Evolutionary conservation across 2,888 invertebrate genomes (phyloP).

Genomic region (Cryptus armator): DNA sequence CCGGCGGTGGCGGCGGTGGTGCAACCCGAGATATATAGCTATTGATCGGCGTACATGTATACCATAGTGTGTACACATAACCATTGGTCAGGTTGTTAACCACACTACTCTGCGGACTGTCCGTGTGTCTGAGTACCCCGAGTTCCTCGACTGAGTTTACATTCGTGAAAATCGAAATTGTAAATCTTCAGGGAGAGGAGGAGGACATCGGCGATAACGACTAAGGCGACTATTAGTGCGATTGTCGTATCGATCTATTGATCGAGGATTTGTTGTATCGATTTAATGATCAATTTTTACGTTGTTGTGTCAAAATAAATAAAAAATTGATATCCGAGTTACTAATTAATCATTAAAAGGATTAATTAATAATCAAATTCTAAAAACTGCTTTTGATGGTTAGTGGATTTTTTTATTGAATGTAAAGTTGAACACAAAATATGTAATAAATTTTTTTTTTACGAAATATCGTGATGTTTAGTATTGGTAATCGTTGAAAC

Average conservation of each 20-base stretch:
- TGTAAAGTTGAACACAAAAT: no score
- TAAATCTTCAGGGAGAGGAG: slow-evolving; percentile 68
- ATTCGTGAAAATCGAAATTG: slow-evolving; percentile 74
- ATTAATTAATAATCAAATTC: no score
- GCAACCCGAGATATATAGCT: slow-evolving; percentile 16
- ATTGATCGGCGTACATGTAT: slow-evolving; percentile 8
- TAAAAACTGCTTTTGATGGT: no score
- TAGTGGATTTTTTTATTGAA: no score
- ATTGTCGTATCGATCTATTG: background rate
- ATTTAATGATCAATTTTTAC: no score
- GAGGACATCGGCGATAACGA: slow-evolving; percentile 51
- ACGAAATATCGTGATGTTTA: no score
- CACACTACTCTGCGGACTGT: slow-evolving; percentile 29
- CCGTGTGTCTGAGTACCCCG: slow-evolving; percentile 22
- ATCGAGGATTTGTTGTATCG: no score
- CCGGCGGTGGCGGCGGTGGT: slow-evolving; percentile 7
- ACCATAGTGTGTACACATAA: slow-evolving; percentile 17
- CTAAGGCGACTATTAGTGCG: slow-evolving; percentile 10
- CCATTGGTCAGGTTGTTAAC: slow-evolving; percentile 35
- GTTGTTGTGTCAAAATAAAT: no score
- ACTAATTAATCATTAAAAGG: no score
- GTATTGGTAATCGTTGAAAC: no score
- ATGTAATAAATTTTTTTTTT: no score
- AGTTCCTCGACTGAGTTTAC: slow-evolving; percentile 57
- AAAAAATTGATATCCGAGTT: no score